Evolutionary conservation across 2,113 vertebrate species (phyloP).

Genomic region (Brachypteracias leptosomus): DNA sequence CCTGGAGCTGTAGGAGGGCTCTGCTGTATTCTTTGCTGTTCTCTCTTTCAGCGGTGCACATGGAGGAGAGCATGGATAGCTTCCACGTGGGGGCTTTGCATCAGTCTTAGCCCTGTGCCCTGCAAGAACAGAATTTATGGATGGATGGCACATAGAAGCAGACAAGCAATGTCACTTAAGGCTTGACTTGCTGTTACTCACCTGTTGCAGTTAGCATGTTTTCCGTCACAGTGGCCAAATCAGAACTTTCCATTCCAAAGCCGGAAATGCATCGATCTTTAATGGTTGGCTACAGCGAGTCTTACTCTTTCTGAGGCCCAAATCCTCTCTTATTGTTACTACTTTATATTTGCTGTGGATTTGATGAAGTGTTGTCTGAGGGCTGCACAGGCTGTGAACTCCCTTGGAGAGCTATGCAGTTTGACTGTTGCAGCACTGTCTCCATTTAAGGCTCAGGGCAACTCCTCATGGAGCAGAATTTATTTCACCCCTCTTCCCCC

Average conservation of each 20-base stretch:
- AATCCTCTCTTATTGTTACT: background rate
- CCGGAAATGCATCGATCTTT: background rate
- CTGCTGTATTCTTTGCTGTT: background rate
- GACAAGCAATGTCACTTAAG: background rate
- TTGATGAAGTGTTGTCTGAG: background rate
- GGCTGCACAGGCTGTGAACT: background rate
- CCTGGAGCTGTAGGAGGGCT: background rate
- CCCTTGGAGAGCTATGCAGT: accelerated
- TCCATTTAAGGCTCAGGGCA: too few species aligned
- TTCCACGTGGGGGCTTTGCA: background rate
- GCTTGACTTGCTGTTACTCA: background rate
- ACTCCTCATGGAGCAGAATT: too few species aligned
- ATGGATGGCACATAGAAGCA: background rate
- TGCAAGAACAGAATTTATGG: background rate
- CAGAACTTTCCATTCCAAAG: background rate
- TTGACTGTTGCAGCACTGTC: background rate
- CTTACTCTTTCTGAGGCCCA: background rate
- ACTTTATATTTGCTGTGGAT: background rate
- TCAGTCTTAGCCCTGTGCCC: background rate
- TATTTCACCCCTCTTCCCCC: too few species aligned
- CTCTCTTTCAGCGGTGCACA: background rate
- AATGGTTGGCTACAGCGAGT: background rate
- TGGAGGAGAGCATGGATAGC: background rate
- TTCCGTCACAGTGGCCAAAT: background rate
- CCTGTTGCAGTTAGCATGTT: background rate